A percentile compares a stretch with the other conserved stretches of the same genome.
Conservation (phyloP, 2,113 vertebrate species). For the Pomatorhinus ruficollis region DNA sequence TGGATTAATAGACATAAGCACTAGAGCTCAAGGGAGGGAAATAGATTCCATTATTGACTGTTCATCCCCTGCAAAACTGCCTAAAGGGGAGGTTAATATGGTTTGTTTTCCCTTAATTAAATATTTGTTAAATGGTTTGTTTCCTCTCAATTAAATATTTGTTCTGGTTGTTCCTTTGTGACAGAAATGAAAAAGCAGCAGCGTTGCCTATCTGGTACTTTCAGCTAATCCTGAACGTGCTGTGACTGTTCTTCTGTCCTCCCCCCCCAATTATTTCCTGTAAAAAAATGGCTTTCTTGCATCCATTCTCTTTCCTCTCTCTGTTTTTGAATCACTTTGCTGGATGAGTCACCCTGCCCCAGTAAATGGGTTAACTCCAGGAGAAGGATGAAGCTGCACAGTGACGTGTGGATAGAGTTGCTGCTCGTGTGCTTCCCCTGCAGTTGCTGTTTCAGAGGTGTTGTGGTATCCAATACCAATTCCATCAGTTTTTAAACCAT, state of each 20-base stretch:
- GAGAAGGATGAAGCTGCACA: not conserved
- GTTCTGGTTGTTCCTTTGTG: constrained; percentile 32
- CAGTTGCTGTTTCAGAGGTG: not conserved
- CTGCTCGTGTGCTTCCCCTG: constrained; percentile 4
- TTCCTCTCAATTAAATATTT: constrained; percentile 56
- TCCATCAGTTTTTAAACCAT: not conserved
- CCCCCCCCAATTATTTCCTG: not conserved
- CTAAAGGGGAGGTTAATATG: not conserved
- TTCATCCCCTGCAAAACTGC: constrained; percentile 14
- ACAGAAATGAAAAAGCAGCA: not conserved
- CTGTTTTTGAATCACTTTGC: not conserved
- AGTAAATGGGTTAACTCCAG: constrained; percentile 17
- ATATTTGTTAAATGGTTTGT: constrained; percentile 53
- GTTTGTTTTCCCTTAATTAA: constrained; percentile 46
- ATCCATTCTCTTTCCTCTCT: not conserved
- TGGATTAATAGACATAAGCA: constrained; percentile 36
- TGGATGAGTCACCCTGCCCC: not conserved
- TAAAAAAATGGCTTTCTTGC: not conserved
- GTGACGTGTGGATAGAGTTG: constrained; percentile 1
- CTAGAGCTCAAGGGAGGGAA: not conserved
- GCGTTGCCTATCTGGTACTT: not conserved
- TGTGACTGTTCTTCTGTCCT: constrained; percentile 3
- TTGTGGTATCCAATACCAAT: not conserved
- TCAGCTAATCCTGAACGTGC: constrained; percentile 31
- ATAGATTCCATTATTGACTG: constrained; percentile 16